Conservation (phyloP, 92 coral and sea anemone species). For the Micromussa lordhowensis region DNA sequence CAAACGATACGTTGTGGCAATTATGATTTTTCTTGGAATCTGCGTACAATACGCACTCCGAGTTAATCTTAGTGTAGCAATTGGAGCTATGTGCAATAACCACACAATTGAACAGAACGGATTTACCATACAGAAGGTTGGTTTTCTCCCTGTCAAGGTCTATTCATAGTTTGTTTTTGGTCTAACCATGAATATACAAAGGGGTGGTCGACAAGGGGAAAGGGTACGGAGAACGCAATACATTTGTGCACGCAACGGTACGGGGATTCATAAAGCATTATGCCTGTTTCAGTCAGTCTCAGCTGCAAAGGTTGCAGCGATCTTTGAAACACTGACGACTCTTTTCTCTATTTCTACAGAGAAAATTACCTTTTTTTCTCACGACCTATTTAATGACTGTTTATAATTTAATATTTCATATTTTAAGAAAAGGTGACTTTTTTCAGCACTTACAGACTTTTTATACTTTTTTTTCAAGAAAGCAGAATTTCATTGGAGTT, state of each 20-base stretch:
- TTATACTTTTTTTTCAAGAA: conserved; percentile 52
- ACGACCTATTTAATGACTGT: no score
- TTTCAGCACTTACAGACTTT: background rate
- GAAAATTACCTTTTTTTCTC: no score
- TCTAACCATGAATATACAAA: background rate
- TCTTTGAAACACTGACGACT: no score
- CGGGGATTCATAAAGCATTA: background rate
- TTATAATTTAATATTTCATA: no score
- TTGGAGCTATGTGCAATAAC: conserved; percentile 97
- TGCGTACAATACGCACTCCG: conserved; percentile 96
- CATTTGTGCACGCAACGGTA: background rate
- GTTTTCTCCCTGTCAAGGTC: background rate
- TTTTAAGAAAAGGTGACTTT: no score
- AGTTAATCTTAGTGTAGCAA: conserved; percentile 95
- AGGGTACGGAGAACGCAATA: background rate
- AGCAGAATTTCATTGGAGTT: conserved; percentile 93
- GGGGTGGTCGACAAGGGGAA: background rate
- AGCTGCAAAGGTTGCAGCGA: background rate
- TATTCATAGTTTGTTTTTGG: background rate
- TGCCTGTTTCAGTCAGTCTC: background rate
- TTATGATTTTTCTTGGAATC: conserved; percentile 95
- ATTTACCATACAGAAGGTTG: conserved; percentile 88
- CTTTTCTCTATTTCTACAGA: no score
- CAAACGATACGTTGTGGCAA: conserved; percentile 88
- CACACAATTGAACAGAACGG: conserved; percentile 89